phyloP scores from a whole-genome alignment of 2,797 vertebrate species.

The Australoheros facetus region DNA sequence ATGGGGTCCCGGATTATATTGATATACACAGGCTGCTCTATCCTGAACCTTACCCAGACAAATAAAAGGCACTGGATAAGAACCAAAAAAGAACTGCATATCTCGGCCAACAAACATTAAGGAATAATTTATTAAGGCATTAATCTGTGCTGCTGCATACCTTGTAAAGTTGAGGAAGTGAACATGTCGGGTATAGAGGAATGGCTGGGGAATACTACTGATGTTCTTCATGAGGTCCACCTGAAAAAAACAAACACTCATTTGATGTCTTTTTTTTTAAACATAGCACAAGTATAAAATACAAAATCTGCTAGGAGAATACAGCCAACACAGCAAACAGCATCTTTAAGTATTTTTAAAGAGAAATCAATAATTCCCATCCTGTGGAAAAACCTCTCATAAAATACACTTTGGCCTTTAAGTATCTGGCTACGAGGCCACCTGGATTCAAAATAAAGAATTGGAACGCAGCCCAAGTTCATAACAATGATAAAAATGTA shows the following conservation, averaged over 20 bases:
- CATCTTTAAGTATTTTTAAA: neutral
- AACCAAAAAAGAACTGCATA: neutral
- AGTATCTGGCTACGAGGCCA: neutral
- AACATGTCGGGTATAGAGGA: conserved; percentile 97
- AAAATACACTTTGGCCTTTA: neutral
- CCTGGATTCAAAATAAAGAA: conserved; percentile 28
- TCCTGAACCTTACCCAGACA: conserved; percentile 86
- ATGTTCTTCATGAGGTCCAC: conserved; percentile 98
- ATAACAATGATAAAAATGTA: neutral
- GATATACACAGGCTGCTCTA: conserved; percentile 97
- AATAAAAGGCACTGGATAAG: neutral
- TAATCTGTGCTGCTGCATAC: conserved; percentile 63
- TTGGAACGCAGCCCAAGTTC: conserved; percentile 4
- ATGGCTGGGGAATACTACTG: conserved; percentile 93
- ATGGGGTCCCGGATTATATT: conserved; percentile 98
- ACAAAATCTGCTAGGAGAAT: neutral
- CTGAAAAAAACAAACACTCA: conserved; percentile 72
- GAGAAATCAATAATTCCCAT: neutral
- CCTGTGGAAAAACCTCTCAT: neutral
- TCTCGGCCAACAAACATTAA: neutral
- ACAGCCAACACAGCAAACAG: neutral
- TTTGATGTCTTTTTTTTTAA: neutral
- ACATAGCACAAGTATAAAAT: neutral
- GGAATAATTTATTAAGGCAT: neutral
- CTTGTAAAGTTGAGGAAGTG: conserved; percentile 99